Evolutionary conservation across 2,888 invertebrate species (phyloP), one percentile per base, ranked within the genome.

Genomic region (Alitta virens): DNA sequence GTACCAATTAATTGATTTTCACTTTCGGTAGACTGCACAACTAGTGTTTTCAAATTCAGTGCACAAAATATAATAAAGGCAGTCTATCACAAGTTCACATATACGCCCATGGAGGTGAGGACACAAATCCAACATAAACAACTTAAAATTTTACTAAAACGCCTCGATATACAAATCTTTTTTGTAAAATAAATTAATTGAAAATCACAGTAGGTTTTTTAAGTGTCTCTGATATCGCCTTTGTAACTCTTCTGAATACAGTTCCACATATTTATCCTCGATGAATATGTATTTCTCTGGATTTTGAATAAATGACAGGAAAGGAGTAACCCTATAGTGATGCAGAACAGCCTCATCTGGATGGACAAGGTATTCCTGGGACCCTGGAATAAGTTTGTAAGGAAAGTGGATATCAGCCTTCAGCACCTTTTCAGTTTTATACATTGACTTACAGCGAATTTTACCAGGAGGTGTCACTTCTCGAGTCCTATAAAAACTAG

Each of bases 371-470:
- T 64, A 64, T 46, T 64, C 64, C 12, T 40, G 21, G 7, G 58
- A 55, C 1, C 61, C 61, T 2, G 55, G 27, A 1, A 66, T 25
- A 2, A 68, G 43, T 14, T 21, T 12, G 42, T 68, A 64, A 3
- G 61, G 62, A 51, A 63, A 68, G 50, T 68, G 68, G 12, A 68
- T n/a, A 46, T 68, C 64, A 24, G 64, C 50, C 16, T 51, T 63
- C 18, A 66, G 50, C 1, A 61, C 60, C 14, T 52, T 24, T 3
- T 42, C 52, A 12, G 63, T 60, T 2, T 40, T 18, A 58, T 68
- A 68, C 64, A 68, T 64, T 12, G 66, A 43, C 54, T 68, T 68
- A 53, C 68, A 68, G 12, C 68, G 60, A 16, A 66, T 66, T 33
- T 64, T 66, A 2, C 66, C 68, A 1, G 66, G 56, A 25, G 68